Evolutionary conservation across 2,888 invertebrate genomes (phyloP), one percentile per base, ranked within the genome.

Genomic region (Serripes groenlandicus): DNA sequence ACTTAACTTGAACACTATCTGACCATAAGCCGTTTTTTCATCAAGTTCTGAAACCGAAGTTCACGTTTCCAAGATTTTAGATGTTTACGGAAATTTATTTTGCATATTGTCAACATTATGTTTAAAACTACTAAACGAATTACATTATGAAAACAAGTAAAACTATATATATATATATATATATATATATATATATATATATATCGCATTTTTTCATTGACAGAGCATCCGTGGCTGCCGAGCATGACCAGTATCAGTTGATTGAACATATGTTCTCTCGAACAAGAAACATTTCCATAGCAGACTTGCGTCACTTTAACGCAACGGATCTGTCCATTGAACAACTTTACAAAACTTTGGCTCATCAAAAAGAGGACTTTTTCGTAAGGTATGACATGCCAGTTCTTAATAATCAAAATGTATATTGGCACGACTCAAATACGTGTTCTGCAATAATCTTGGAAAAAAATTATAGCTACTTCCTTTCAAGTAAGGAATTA

Each of bases 331-430:
- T 91, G 23, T 87, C 85, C 0, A n/a, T 91, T 23, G 89, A 87
- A 7, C 85, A 91, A 1, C 60, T 92, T 3, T 90, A 81, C 56
- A 32, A 62, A 21, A 62, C 70, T 0, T 81, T 91, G 0, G 88
- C 89, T 0, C 92, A 92, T 72, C 80, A 54, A n/a, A 91, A 89
- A 58, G 85, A 91, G n/a, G 92, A 92, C 75, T 75, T 92, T 35
- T 90, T 92, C 60, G 87, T 91, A n/a, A 86, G 75, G 92, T 92
- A 75, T 76, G 75, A 52, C 18, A 18, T n/a, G n/a, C 7, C 23
- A 23, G 11, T 18, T n/a, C 92, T 92, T 71, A 81, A 52, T 18
- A 91, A 89, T 42, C 42, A 11, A 11, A 11, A 11, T 18, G 42
- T 15, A 11, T 42, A 11, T 42, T 18, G 42, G 18, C 18, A 42